Evolutionary conservation across 2,113 vertebrate genomes (phyloP), one percentile per base, ranked within the genome.

Genomic region (Spea multiplicata): DNA sequence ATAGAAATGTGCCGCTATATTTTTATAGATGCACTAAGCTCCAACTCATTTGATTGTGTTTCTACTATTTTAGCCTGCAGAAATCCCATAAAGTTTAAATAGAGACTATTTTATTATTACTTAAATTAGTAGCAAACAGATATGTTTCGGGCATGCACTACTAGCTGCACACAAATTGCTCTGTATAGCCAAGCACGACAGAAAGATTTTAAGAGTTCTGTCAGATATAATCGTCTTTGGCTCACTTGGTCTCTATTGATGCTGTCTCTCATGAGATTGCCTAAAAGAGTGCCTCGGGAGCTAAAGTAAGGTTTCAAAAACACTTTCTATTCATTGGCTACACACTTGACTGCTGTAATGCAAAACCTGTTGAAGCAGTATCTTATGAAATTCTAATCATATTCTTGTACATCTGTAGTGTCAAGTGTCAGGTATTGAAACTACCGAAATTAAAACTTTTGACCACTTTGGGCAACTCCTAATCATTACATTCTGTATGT

Each of bases 271-370:
- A 65, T 66, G 9, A 74, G 71, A 80, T 68, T 74, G 71, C 64
- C 61, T 68, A 46, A 67, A 52, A 80, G 64, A 59, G 71, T 80
- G 71, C 78, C 71, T 16, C 16, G 66, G 78, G 71, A 68, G 48
- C 71, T 68, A 17, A 80, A 73, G 71, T 73, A 66, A 16, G 8
- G 61, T 74, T 80, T 73, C 50, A 73, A 78, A 77, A 73, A 80
- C 52, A 74, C 67, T 80, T 80, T 61, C 12, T 80, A 74, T 80
- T 80, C 78, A 74, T 74, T 59, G 78, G 71, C 68, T 80, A 74
- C 53, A 74, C 78, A 80, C 64, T 80, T 80, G 49, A 61, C 71
- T 74, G 73, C 78, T 68, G 65, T 68, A 68, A 80, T 80, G 71
- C 45, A 74, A 68, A 80, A 80, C 71, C 78, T 80, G 71, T 74